phyloP scores from a whole-genome alignment of 2,113 vertebrate species.

The Pristiophorus japonicus region DNA sequence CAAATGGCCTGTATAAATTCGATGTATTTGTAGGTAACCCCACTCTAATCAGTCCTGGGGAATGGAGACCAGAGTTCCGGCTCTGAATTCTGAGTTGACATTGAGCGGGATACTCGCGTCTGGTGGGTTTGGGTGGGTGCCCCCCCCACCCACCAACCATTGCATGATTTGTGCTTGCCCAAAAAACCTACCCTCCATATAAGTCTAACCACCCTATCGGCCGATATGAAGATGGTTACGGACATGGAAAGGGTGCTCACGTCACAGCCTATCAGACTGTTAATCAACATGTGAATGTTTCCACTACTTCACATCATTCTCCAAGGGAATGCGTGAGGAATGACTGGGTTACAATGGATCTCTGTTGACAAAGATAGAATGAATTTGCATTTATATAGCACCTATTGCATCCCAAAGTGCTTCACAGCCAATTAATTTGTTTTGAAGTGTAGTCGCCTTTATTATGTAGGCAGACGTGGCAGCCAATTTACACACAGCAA shows the following conservation, averaged over 20 bases:
- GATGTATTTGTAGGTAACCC: background rate
- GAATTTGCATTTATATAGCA: background rate
- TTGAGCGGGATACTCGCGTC: background rate
- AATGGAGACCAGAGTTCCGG: background rate
- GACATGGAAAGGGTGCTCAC: background rate
- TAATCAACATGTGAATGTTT: background rate
- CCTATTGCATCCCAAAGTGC: background rate
- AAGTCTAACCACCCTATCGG: background rate
- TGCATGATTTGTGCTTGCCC: background rate
- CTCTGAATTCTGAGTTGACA: background rate
- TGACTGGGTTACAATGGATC: background rate
- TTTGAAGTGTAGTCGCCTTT: background rate
- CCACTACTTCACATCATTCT: background rate
- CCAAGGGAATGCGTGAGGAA: background rate
- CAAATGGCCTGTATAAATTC: background rate
- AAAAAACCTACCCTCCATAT: background rate
- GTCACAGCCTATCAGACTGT: background rate
- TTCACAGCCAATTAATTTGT: background rate
- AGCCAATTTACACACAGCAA: background rate
- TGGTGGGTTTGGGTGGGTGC: background rate
- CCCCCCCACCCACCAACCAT: no score
- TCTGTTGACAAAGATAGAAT: background rate
- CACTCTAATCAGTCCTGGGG: background rate
- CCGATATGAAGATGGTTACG: background rate
- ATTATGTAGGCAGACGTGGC: background rate